Conservation (phyloP, 2,888 invertebrate genomes). For the Meta bourneti region DNA sequence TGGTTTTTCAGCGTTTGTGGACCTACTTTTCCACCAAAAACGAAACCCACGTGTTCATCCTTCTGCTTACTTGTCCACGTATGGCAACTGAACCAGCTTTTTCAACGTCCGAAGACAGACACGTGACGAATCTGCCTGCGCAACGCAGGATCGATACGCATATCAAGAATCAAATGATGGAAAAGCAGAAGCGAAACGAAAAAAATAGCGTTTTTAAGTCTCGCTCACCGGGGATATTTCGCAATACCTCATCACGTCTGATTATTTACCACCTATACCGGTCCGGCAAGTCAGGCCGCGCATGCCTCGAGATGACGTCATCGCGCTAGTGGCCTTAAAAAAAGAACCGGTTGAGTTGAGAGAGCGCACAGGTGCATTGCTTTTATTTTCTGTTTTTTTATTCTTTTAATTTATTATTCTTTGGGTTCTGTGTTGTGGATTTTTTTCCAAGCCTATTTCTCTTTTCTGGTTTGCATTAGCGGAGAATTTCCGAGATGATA, state of each 20-base stretch:
- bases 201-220: not conserved
- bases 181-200: not conserved
- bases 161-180: too few species aligned
- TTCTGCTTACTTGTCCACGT: not conserved
- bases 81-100: not conserved
- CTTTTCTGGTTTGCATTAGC: constrained; percentile 41
- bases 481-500: constrained; percentile 53
- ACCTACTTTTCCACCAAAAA: not conserved
- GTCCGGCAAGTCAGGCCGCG: constrained; percentile 27
- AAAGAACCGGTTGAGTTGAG: constrained; percentile 22
- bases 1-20: not conserved
- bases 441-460: not conserved
- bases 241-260: constrained; percentile 42
- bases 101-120: too few species aligned
- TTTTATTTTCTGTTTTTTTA: constrained; percentile 18
- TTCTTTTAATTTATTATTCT: constrained; percentile 19
- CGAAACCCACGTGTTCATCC: not conserved
- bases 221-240: not conserved
- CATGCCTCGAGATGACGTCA: constrained; percentile 36
- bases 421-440: not conserved
- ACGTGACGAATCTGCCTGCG: not conserved
- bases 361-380: constrained; percentile 26
- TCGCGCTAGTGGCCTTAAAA: constrained; percentile 24
- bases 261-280: constrained; percentile 57
- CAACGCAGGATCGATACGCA: not conserved